Base-by-base conservation (phyloP, 2,113 vertebrate genomes). In the Otis tarda region DNA sequence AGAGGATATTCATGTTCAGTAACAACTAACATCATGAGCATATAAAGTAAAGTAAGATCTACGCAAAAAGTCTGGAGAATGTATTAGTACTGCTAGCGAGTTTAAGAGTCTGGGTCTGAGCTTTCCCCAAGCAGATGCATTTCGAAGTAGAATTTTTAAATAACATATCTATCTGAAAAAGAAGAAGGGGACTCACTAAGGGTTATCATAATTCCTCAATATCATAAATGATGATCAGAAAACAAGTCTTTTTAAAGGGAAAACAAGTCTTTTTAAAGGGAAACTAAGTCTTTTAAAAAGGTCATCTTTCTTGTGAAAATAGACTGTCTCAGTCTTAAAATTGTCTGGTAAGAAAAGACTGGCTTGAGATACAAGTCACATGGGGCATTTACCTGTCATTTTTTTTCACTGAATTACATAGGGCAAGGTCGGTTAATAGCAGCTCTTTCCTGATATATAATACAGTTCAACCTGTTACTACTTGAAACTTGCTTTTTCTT, bases 141-240 rank as follows among this genome's bases (percentile, higher is more conserved):
- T 90, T 77, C 1, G 1, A 90, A 77, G 20, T 27, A 81, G 23
- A 85, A 64, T 23, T 41, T 64, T 52, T 77, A 91, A 84, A 50
- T 16, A 33, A 28, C 4, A 10, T 39, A 19, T 76, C 4, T 12
- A 45, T 20, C 21, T 69, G 35, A 35, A 78, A 52, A 68, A 52
- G 35, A 37, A 33, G 35, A 28, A 41, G 3, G 10, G 23, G 7
- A 68, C 89, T 87, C 87, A 3, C 10, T 61, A 61, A 55, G 45
- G 13, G 89, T 70, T 97, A 77, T 90, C 78, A 94, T 95, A 97
- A 95, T 97, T 89, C 65, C 39, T 96, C 83, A 93, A 75, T 95
- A 97, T 94, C 97, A 91, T 97, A 98, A 98, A 96, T 90, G 98
- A 63, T 93, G 83, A 94, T 95, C 87, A 18, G 28, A 96, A 97